A percentile compares a stretch with the other conserved stretches of the same genome.
Conservation (phyloP, 35 echinoderm and acorn worm species). For the Amphiura filiformis region DNA sequence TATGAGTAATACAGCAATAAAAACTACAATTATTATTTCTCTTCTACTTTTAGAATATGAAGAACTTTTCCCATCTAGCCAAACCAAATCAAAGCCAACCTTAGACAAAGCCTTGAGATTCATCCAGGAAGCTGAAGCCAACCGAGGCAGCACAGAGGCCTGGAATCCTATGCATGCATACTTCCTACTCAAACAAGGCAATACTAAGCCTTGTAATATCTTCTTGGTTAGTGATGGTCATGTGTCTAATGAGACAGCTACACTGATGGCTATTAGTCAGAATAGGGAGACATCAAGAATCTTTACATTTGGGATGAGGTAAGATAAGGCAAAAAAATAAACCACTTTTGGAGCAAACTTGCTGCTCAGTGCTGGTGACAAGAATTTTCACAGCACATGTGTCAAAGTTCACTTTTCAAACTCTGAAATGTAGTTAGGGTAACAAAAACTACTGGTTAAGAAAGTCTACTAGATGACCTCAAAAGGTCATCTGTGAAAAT, state of each 20-base stretch:
- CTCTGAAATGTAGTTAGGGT: no score
- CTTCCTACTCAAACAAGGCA: conserved; percentile 42
- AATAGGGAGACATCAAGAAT: conserved; percentile 28
- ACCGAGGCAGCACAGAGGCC: conserved; percentile 73
- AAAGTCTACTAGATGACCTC: no score
- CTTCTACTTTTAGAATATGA: conserved; percentile 59
- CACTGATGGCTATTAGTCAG: conserved; percentile 26
- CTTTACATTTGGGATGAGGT: conserved; percentile 60
- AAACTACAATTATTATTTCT: no score
- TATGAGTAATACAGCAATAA: no score
- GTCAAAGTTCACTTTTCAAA: no score
- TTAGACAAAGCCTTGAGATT: conserved; percentile 45
- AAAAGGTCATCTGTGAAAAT: no score
- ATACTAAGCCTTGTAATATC: conserved; percentile 45
- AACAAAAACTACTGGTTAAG: no score
- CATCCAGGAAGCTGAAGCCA: conserved; percentile 17
- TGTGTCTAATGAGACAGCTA: conserved; percentile 58
- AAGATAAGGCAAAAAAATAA: no score
- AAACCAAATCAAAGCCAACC: not conserved
- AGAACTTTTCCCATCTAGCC: conserved; percentile 64
- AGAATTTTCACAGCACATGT: no score
- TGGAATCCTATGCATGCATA: conserved; percentile 85
- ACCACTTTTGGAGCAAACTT: conserved; percentile 5
- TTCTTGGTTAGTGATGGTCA: conserved; percentile 87
- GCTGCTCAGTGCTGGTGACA: not conserved